These are phyloP conservation scores for Sinocyclocheilus maitianheensis DNA, from an alignment of 2,113 vertebrate genomes.

Conservation along the genomic window DNA sequence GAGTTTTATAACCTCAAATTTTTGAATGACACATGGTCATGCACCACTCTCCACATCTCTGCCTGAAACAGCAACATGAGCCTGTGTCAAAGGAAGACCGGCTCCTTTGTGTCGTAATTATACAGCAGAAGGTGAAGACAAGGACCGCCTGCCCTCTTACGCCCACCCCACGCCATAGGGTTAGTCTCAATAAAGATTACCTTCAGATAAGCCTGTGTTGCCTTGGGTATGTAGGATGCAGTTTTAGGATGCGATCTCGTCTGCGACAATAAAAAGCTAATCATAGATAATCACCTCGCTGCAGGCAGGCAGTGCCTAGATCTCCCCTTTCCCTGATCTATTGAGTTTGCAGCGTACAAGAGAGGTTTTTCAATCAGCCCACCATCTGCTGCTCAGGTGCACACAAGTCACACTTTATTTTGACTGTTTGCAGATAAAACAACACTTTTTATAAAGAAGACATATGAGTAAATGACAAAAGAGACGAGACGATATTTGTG, in stretches of 20 bases:
- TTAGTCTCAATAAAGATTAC: conserved; percentile 35
- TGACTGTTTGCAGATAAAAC: neutral
- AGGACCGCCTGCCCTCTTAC: conserved; percentile 31
- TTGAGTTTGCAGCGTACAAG: conserved; percentile 23
- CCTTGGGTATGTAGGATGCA: conserved; percentile 53
- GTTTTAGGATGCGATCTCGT: conserved; percentile 44
- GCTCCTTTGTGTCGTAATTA: conserved; percentile 32
- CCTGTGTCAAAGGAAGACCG: conserved; percentile 7
- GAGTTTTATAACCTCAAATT: neutral
- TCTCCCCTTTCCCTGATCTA: conserved; percentile 25
- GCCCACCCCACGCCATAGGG: conserved; percentile 28
- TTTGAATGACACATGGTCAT: conserved; percentile 1
- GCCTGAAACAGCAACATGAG: neutral
- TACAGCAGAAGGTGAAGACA: conserved; percentile 32
- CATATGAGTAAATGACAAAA: neutral
- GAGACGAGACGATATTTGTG: neutral
- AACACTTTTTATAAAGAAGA: conserved; percentile 12
- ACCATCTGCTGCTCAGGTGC: conserved; percentile 59
- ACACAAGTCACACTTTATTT: neutral
- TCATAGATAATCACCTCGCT: conserved; percentile 64
- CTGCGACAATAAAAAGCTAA: conserved; percentile 60
- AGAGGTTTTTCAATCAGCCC: conserved; percentile 50
- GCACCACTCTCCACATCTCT: neutral
- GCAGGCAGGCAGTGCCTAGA: neutral
- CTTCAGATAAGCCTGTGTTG: conserved; percentile 60